Conservation (phyloP, 2,888 invertebrate genomes). For the Mamestra brassicae region DNA sequence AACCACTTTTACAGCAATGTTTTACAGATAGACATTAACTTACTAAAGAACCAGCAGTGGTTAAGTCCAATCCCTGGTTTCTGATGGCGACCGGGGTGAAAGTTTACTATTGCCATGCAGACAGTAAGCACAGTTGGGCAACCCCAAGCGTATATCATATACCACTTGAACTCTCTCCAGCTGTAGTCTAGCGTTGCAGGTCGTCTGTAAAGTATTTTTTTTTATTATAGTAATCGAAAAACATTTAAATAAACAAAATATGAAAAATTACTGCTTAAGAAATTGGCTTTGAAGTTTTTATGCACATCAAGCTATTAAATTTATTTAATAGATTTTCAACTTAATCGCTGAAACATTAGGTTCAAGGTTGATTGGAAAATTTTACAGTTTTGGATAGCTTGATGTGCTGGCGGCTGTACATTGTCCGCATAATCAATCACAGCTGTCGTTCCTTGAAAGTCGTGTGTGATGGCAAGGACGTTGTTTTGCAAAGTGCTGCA, state of each 20-base stretch:
- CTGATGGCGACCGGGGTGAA: constrained; percentile 86
- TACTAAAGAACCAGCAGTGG: constrained; percentile 93
- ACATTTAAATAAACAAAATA: too few relatives aligned
- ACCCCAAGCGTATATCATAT: constrained; percentile 91
- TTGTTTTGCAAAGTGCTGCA: neutral
- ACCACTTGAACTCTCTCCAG: constrained; percentile 90
- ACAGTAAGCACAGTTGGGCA: constrained; percentile 88
- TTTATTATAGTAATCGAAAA: too few relatives aligned
- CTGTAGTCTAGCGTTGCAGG: constrained; percentile 84
- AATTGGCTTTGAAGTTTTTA: neutral
- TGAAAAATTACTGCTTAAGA: neutral
- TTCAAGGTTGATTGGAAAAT: too few relatives aligned
- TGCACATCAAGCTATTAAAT: too few relatives aligned
- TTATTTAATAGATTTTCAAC: too few relatives aligned
- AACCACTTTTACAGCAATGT: neutral
- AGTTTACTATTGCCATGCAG: constrained; percentile 88
- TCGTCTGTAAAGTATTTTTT: constrained; percentile 70
- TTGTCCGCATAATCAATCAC: neutral
- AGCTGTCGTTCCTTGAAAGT: constrained; percentile 2
- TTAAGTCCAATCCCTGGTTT: constrained; percentile 91
- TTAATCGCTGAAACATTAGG: too few relatives aligned
- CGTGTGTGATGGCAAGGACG: neutral
- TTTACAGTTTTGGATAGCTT: too few relatives aligned
- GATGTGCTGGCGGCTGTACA: too few relatives aligned
- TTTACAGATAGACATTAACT: constrained; percentile 47